Evolutionary conservation across 2,113 vertebrate genomes (phyloP).

Genomic region (Perca flavescens): DNA sequence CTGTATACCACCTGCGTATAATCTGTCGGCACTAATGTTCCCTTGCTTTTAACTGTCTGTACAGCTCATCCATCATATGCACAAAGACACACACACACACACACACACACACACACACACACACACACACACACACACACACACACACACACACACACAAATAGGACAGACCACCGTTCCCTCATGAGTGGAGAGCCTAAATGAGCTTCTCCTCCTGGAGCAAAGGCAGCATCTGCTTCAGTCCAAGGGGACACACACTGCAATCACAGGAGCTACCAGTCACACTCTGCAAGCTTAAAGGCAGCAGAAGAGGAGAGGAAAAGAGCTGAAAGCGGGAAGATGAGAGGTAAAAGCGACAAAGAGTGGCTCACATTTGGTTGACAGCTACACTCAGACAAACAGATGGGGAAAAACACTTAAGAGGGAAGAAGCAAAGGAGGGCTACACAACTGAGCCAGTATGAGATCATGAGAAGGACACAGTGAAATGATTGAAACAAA

Average conservation of each 20-base stretch:
- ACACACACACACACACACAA: conserved; percentile 13
- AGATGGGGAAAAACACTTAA: conserved; percentile 67
- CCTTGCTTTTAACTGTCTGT: conserved; percentile 54
- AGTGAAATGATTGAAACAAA: conserved; percentile 44
- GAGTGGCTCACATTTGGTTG: conserved; percentile 47
- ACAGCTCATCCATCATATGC: conserved; percentile 57
- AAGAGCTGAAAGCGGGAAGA: conserved; percentile 46
- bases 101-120: background rate
- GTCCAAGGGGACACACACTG: conserved; percentile 64
- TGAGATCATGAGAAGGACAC: conserved; percentile 50
- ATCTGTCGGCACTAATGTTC: conserved; percentile 64
- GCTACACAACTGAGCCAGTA: conserved; percentile 9
- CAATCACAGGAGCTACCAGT: conserved; percentile 66
- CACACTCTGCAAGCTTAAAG: conserved; percentile 55
- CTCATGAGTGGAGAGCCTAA: conserved; percentile 67
- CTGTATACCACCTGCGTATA: conserved; percentile 53
- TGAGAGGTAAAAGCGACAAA: conserved; percentile 50
- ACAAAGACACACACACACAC: conserved; percentile 9
- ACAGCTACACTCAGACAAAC: conserved; percentile 50
- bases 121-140: background rate
- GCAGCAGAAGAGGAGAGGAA: conserved; percentile 44
- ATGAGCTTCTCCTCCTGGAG: conserved; percentile 69
- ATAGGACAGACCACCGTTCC: conserved; percentile 51
- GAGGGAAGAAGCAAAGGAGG: conserved; percentile 32
- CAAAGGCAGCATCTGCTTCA: conserved; percentile 66